Evolutionary conservation across 1,140 invertebrate species (phyloP).

Genomic region (Plectus sambesii): DNA sequence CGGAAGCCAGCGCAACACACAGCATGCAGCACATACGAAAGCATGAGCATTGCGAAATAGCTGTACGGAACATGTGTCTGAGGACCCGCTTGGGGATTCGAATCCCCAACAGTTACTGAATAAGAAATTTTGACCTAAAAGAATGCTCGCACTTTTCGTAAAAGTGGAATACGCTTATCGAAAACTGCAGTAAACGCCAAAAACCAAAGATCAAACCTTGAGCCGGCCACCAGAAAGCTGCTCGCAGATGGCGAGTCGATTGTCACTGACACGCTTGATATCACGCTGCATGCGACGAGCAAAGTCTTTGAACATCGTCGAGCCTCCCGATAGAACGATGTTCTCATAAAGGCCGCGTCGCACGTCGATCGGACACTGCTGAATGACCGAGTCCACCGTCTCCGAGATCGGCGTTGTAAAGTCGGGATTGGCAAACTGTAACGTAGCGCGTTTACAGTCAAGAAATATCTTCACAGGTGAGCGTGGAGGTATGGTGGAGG

Average conservation of each 20-base stretch:
- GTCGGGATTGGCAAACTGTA: constrained; percentile 91
- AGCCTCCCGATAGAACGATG: constrained; percentile 95
- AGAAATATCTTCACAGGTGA: too few relatives aligned
- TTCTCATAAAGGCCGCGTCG: constrained; percentile 90
- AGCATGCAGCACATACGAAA: too few relatives aligned
- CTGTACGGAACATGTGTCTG: too few relatives aligned
- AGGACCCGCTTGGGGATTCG: too few relatives aligned
- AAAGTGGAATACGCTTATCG: too few relatives aligned
- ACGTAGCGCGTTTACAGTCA: too few relatives aligned
- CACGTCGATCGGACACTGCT: constrained; percentile 98
- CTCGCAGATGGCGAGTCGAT: constrained; percentile 77
- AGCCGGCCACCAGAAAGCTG: constrained; percentile 81
- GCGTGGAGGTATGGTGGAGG: too few relatives aligned
- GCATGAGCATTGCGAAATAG: too few relatives aligned
- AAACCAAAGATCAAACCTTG: constrained; percentile 57
- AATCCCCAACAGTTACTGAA: constrained; percentile 5
- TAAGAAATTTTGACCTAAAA: constrained; percentile 10
- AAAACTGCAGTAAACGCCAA: too few relatives aligned
- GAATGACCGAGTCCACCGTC: constrained; percentile 95
- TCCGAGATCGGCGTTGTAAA: constrained; percentile 92
- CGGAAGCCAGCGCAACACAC: too few relatives aligned
- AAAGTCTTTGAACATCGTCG: constrained; percentile 99
- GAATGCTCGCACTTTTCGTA: too few relatives aligned
- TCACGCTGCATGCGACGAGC: constrained; percentile 84
- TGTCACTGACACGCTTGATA: constrained; percentile 87